Conservation (phyloP, 1,140 invertebrate genomes). For the Caenorhabditis brenneri region DNA sequence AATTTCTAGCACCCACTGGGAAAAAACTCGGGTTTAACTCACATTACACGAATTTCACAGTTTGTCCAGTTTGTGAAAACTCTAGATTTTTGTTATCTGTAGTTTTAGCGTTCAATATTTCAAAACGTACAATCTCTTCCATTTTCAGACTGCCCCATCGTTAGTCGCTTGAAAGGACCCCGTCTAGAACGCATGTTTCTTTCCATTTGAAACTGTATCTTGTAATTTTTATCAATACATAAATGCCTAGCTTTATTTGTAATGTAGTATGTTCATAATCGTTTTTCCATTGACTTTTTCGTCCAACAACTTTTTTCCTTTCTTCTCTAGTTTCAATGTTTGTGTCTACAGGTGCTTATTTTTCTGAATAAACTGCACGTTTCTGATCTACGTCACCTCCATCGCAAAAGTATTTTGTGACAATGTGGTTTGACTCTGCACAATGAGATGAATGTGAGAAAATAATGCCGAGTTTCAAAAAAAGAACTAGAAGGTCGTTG, state of each 20-base stretch:
- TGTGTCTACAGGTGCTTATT: slow-evolving; percentile 40
- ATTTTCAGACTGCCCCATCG: slow-evolving; percentile 46
- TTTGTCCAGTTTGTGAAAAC: too few species aligned
- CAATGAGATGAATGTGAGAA: slow-evolving; percentile 17
- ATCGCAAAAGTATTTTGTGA: background rate
- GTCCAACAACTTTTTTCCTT: background rate
- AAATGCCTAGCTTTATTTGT: background rate
- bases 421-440: slow-evolving; percentile 11
- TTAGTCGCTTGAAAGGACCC: slow-evolving; percentile 1
- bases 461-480: background rate
- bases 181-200: background rate
- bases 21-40: too few species aligned
- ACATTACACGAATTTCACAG: too few species aligned
- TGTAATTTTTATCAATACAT: background rate
- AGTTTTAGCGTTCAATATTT: background rate
- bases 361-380: slow-evolving; percentile 24
- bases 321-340: slow-evolving; percentile 19
- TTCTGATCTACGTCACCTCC: background rate
- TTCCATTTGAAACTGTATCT: background rate
- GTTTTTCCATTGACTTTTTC: background rate
- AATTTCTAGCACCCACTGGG: too few species aligned
- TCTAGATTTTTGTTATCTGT: too few species aligned
- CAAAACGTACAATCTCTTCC: background rate
- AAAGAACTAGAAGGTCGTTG: background rate
- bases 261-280: background rate